A percentile compares a stretch with the other conserved stretches of the same genome.
These are phyloP conservation scores for Odontesthes bonariensis DNA, from an alignment of 2,113 vertebrate species.

Conservation along the genomic window DNA sequence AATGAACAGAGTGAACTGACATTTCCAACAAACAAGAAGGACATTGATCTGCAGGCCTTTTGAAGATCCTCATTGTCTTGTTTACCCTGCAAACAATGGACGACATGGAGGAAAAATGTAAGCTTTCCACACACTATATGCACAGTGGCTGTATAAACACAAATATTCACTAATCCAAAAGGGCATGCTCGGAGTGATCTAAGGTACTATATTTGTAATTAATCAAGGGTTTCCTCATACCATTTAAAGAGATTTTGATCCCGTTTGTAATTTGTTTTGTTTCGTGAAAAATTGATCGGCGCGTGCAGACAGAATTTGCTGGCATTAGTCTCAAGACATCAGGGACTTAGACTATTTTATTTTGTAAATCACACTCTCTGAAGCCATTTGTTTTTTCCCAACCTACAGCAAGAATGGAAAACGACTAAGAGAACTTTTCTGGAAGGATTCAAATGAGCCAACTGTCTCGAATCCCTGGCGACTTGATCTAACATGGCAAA, in stretches of 20 bases:
- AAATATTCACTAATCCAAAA: constrained; percentile 40
- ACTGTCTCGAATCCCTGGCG: constrained; percentile 39
- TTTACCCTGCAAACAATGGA: constrained; percentile 69
- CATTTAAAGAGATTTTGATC: constrained; percentile 1
- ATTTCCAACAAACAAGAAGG: constrained; percentile 76
- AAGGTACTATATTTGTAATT: constrained; percentile 50
- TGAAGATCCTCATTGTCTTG: constrained; percentile 72
- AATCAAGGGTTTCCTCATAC: constrained; percentile 41
- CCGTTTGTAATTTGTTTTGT: constrained; percentile 23
- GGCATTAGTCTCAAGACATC: constrained; percentile 26
- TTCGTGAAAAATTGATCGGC: constrained; percentile 28
- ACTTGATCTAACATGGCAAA: constrained; percentile 38
- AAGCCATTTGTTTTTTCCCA: constrained; percentile 41
- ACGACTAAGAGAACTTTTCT: constrained; percentile 38
- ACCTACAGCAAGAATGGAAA: constrained; percentile 40
- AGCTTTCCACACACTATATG: constrained; percentile 17
- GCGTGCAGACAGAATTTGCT: constrained; percentile 24
- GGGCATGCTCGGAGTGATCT: constrained; percentile 37
- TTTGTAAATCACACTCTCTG: constrained; percentile 43
- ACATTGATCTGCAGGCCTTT: constrained; percentile 71
- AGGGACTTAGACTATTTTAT: constrained; percentile 53
- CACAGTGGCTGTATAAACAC: neutral
- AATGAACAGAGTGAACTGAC: constrained; percentile 75
- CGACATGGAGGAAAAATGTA: constrained; percentile 47
- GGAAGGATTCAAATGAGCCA: constrained; percentile 45